Conservation (phyloP, 2,888 invertebrate genomes). For the Sphaeridia pumilis region DNA sequence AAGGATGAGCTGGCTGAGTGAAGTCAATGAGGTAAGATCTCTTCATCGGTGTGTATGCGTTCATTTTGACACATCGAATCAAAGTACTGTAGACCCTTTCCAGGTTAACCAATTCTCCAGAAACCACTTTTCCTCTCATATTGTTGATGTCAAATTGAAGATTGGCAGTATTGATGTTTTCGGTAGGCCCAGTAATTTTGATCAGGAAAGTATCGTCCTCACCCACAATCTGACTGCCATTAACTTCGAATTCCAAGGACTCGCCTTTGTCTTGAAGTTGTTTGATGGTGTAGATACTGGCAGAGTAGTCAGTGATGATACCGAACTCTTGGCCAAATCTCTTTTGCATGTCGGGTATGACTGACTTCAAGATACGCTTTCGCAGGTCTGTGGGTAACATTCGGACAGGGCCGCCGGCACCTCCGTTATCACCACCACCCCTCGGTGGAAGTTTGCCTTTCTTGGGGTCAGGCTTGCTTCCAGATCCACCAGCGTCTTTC, state of each 20-base stretch:
- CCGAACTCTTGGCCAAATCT: constrained; percentile 6
- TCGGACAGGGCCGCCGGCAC: background rate
- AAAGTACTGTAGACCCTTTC: constrained; percentile 16
- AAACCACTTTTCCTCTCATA: constrained; percentile 1
- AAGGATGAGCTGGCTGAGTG: background rate
- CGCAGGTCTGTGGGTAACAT: constrained; percentile 9
- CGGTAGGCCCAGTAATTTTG: background rate
- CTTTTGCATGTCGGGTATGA: constrained; percentile 1
- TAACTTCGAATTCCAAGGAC: background rate
- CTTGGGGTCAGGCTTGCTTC: background rate
- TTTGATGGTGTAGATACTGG: constrained; percentile 8
- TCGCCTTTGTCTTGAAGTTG: constrained; percentile 1
- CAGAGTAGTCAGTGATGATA: constrained; percentile 15
- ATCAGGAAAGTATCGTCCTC: constrained; percentile 5
- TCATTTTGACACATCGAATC: constrained; percentile 7
- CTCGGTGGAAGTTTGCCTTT: background rate
- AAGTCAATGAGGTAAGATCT: constrained; percentile 13
- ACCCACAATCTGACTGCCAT: constrained; percentile 6
- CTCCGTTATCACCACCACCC: background rate
- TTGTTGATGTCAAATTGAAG: constrained; percentile 9
- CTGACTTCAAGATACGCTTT: constrained; percentile 2
- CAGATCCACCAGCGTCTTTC: background rate
- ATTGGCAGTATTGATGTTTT: constrained; percentile 9
- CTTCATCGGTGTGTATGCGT: constrained; percentile 13
- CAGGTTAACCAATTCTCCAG: constrained; percentile 8